Conservation (phyloP, 2,797 vertebrate species). For the Dendrocincla fuliginosa region DNA sequence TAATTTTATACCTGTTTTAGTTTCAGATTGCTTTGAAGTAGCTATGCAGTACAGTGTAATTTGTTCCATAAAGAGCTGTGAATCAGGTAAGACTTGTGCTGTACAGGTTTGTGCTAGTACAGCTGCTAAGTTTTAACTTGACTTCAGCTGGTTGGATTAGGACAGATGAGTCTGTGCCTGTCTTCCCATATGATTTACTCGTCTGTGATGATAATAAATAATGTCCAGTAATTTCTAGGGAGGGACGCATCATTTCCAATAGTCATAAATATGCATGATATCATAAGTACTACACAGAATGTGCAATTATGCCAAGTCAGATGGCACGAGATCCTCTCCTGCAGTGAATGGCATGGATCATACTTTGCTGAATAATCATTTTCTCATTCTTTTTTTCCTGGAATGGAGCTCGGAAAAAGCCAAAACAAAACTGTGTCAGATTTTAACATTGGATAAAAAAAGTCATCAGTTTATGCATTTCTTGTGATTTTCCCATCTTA, state of each 20-base stretch:
- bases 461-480: neutral
- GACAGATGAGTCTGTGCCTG: neutral
- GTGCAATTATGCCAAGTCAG: neutral
- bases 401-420: neutral
- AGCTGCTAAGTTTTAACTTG: neutral
- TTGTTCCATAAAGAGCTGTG: neutral
- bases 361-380: neutral
- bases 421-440: neutral
- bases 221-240: neutral
- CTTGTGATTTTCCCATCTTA: neutral
- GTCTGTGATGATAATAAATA: neutral
- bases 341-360: neutral
- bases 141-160: neutral
- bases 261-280: neutral
- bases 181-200: neutral
- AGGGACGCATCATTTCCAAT: neutral
- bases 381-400: neutral
- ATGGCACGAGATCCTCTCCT: neutral
- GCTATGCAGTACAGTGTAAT: neutral
- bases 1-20: slow-evolving; percentile 39
- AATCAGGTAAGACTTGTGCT: neutral
- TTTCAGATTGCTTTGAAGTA: slow-evolving; percentile 59
- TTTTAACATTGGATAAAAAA: neutral
- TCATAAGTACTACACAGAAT: neutral
- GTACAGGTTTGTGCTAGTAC: neutral